Percentiles rank a stretch among this genome's conserved stretches.
These are phyloP conservation scores for Halictus ligatus DNA, from an alignment of 2,888 invertebrate species.

Conservation along the genomic window DNA sequence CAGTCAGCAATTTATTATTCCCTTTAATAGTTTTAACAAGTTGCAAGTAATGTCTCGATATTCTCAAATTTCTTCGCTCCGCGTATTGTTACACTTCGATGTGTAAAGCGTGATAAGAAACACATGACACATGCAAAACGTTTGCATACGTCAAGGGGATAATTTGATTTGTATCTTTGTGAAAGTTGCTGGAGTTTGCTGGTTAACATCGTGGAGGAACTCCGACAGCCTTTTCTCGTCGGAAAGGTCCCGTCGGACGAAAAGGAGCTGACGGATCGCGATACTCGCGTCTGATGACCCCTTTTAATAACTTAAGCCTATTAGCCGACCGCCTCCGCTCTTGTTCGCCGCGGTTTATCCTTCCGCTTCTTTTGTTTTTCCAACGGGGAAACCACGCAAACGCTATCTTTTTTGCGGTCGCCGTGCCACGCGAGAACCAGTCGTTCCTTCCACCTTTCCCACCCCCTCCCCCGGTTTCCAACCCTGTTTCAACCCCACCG, in stretches of 20 bases:
- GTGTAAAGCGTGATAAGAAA: not conserved
- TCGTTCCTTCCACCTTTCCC: constrained; percentile 25
- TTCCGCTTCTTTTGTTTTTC: constrained; percentile 8
- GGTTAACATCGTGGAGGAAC: not conserved
- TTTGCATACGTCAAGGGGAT: not conserved
- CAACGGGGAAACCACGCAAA: constrained; percentile 47
- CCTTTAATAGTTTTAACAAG: too few species aligned
- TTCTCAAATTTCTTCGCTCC: too few species aligned
- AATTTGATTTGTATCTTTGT: not conserved
- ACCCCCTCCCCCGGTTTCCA: not conserved
- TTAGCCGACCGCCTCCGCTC: constrained; percentile 68
- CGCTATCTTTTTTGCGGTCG: constrained; percentile 44
- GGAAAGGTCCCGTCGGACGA: constrained; percentile 18
- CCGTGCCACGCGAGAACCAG: constrained; percentile 20
- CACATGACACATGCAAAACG: not conserved
- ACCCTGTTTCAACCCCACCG: not conserved
- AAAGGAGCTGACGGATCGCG: constrained; percentile 68
- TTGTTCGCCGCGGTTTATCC: constrained; percentile 27
- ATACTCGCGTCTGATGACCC: constrained; percentile 72
- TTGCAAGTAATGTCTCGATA: too few species aligned
- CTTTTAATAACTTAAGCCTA: constrained; percentile 77
- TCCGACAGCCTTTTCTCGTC: not conserved
- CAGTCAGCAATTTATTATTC: too few species aligned
- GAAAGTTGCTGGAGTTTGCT: not conserved
- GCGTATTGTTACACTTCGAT: too few species aligned